Base-by-base conservation (phyloP, 37 sponge, comb jelly and placozoan species). In the Beroe forskalii region DNA sequence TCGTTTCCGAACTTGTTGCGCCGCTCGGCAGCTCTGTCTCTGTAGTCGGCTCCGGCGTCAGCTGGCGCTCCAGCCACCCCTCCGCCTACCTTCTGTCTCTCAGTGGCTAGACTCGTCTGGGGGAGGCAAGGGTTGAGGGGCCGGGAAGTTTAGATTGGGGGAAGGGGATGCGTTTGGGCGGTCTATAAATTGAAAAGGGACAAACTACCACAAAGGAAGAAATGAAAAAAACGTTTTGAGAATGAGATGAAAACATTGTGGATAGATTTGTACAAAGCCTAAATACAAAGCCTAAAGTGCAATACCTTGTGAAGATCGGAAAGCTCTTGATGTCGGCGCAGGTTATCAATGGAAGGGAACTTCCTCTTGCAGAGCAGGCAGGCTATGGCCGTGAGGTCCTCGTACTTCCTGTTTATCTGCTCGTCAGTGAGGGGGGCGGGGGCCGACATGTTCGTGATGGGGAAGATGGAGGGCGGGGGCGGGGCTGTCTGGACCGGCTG, bases 351-450 rank as follows among this genome's bases (percentile, higher is more conserved):
- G 14, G 91, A 92, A 19, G 91, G 90, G 90, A 98, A 98, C 94
- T 95, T 95, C 80, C 99, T 92, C 94, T 96, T 95, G 83, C 99
- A 98, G 37, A 98, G 93, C 33, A 98, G 93, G 63, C 99, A 98
- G 30, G 95, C 94, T 27, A 98, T 91, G 41, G 93, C 90, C 62
- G 76, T 60, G 94, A 95, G 95, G 92, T 98, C 96, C 24, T 93
- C 95, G 91, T 97, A 92, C 17, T 69, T 69, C 35, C 72, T 32
- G 38, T 69, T 69, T 3, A 69, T 69, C 72, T 69, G 72, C 4
- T 69, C 72, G 38, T 69, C 72, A 69, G 72, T 69, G 33, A 69
- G 27, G 8, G 32, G 33, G 14, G 32, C 72, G 32, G 72, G 72
- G 72, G 39, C 6, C 35, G 92, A 42, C 9, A 95, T 90, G 67